Evolutionary conservation across 2,113 vertebrate species (phyloP).

Genomic region (Emydura subglobosa): DNA sequence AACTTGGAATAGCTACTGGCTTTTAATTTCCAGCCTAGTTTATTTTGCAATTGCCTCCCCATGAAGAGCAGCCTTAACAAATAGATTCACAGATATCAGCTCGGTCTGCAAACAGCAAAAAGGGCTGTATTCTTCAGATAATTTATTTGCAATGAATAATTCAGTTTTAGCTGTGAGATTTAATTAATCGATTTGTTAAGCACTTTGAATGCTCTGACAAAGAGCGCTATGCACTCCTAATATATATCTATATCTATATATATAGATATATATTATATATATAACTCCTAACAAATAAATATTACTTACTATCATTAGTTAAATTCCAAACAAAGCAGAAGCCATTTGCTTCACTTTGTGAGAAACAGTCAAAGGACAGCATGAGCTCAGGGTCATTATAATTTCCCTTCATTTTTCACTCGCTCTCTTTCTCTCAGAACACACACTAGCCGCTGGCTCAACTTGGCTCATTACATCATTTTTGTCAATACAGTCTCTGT

Average conservation of each 20-base stretch:
- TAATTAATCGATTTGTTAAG: constrained; percentile 23
- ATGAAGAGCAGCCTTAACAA: background rate
- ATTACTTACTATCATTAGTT: constrained; percentile 65
- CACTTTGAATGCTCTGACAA: background rate
- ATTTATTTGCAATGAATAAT: constrained; percentile 69
- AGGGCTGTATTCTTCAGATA: constrained; percentile 2
- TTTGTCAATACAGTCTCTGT: background rate
- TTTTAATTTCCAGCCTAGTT: background rate
- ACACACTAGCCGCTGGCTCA: background rate
- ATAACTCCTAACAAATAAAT: constrained; percentile 51
- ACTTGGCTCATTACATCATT: rapidly evolving
- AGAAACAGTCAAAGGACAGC: background rate
- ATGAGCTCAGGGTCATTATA: background rate
- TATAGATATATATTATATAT: too few relatives aligned
- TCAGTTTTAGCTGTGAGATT: constrained; percentile 48
- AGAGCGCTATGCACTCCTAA: constrained; percentile 30
- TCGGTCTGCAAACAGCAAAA: background rate
- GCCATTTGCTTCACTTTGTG: constrained; percentile 41
- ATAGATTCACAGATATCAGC: background rate
- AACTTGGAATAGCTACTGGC: background rate
- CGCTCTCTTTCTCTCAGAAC: background rate
- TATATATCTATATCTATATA: background rate
- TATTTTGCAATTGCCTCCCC: background rate
- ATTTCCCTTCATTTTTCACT: background rate
- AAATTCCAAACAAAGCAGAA: constrained; percentile 47